Conservation (phyloP, 2,888 invertebrate genomes). For the Eueremaeus valkanovi region DNA sequence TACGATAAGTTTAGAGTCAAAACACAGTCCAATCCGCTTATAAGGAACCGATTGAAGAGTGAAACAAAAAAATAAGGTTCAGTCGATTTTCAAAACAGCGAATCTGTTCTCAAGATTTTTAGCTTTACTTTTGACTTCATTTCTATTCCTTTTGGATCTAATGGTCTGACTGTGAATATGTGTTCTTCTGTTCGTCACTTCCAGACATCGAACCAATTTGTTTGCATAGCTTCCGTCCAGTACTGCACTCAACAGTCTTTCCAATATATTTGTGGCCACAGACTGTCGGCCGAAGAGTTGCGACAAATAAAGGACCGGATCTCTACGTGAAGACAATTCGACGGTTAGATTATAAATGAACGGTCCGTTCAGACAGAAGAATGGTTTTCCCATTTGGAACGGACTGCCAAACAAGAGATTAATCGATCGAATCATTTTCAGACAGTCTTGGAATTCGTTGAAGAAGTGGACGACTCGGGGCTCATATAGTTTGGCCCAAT, state of each 20-base stretch:
- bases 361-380: conserved; percentile 41
- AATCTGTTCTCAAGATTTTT: background rate
- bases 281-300: conserved; percentile 52
- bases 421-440: conserved; percentile 5
- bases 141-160: background rate
- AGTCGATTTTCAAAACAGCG: background rate
- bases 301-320: conserved; percentile 44
- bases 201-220: conserved; percentile 33
- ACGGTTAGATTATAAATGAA: conserved; percentile 46
- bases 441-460: conserved; percentile 30
- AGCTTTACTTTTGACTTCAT: background rate
- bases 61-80: too few species aligned
- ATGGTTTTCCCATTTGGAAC: conserved; percentile 11
- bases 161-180: conserved; percentile 37
- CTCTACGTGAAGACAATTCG: conserved; percentile 41
- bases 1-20: too few species aligned
- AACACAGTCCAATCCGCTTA: too few species aligned
- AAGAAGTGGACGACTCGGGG: conserved; percentile 39
- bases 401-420: background rate
- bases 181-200: conserved; percentile 31
- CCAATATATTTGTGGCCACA: conserved; percentile 48
- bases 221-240: background rate
- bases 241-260: background rate
- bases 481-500: conserved; percentile 20
- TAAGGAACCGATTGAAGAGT: too few species aligned